phyloP scores from a whole-genome alignment of 2,888 invertebrate species.

The Cantharis flavilabris region DNA sequence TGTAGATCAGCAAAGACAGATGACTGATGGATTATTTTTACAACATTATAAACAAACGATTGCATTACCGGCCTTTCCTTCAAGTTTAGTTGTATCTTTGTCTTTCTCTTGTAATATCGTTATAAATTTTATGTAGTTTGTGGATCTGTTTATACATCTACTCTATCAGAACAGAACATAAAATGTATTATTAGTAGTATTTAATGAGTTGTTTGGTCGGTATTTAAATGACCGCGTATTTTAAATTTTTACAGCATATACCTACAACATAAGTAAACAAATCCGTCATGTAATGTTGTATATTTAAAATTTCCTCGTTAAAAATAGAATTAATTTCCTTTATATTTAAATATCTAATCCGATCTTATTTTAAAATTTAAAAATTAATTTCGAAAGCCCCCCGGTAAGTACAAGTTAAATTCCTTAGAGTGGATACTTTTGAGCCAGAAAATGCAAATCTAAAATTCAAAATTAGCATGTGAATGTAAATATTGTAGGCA shows the following conservation, averaged over 20 bases:
- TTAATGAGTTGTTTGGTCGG: constrained; percentile 45
- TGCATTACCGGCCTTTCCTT: constrained; percentile 36
- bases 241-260: constrained; percentile 1
- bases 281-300: background rate
- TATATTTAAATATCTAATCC: background rate
- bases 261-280: background rate
- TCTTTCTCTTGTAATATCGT: constrained; percentile 11
- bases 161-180: constrained; percentile 41
- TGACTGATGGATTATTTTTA: constrained; percentile 58
- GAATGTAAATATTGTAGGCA: constrained; percentile 23
- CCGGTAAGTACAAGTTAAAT: background rate
- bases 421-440: constrained; percentile 7
- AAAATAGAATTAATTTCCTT: background rate
- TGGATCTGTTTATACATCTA: constrained; percentile 20
- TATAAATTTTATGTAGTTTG: constrained; percentile 12
- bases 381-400: background rate
- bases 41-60: constrained; percentile 55
- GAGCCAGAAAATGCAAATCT: constrained; percentile 11
- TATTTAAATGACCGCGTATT: constrained; percentile 40
- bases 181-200: constrained; percentile 51
- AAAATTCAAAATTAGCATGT: constrained; percentile 25
- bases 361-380: background rate
- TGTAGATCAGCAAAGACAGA: constrained; percentile 54
- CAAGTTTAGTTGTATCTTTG: constrained; percentile 31
- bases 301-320: background rate